Base-by-base conservation (phyloP, 2,113 vertebrate species). In the Archocentrus centrarchus region DNA sequence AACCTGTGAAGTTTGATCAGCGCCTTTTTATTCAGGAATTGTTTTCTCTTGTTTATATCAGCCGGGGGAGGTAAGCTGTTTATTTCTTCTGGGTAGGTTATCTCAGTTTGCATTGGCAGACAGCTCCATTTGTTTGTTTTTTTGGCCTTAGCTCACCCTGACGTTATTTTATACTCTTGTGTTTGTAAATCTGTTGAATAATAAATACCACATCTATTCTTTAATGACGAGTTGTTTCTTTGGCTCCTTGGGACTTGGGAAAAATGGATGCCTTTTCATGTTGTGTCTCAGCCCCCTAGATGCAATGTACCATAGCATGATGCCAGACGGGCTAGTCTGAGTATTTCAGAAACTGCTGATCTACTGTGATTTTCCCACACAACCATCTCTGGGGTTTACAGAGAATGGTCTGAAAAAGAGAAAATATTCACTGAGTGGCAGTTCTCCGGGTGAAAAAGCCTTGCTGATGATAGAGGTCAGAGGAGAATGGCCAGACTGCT, bases 121-220 rank as follows among this genome's bases (percentile, higher is more conserved):
- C 14, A 47, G 5, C 41, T 50, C 22, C n/a, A 44, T 44, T 44
- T 44, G 41, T 27, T 68, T 68, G 22, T 68, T 27, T 27, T 68
- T 68, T 68, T 68, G 41, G 41, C 5, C 41, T 68, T 50, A 18
- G 64, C 39, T 68, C 22, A 47, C 41, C 22, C 41, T 3, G 8
- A 47, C 2, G 27, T 68, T 27, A 47, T 68, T 68, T 68, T 24
- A 47, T 68, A 47, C 41, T 30, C 14, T 24, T 50, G 15, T 30
- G 22, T 68, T 68, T 68, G 22, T 68, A 68, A 68, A 47, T 68
- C 41, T 68, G 22, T 68, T 68, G 64, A 68, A 68, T 68, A 30
- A 70, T 70, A 70, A 50, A 70, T 30, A 30, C 66, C 50, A 30
- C 4, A 22, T 58, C 20, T 22, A 50, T 20, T 50, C 41, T 70